These are phyloP conservation scores for Nautilus pompilius DNA, from an alignment of 1,140 invertebrate genomes.

Conservation along the genomic window DNA sequence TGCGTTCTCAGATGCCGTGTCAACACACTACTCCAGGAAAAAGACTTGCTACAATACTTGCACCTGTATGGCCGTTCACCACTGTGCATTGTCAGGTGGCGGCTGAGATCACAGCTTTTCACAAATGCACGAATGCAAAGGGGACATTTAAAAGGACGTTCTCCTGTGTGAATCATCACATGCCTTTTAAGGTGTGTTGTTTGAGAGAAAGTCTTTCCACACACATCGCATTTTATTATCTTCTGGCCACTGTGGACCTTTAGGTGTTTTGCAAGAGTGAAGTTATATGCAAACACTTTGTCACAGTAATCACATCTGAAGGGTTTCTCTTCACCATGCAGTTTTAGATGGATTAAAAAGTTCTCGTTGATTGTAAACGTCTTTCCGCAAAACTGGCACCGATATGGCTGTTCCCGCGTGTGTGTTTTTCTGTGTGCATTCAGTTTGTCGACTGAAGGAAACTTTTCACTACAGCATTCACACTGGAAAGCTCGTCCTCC, in stretches of 20 bases:
- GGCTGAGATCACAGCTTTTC: constrained; percentile 4
- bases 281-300: constrained; percentile 17
- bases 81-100: constrained; percentile 59
- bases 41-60: constrained; percentile 41
- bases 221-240: constrained; percentile 83
- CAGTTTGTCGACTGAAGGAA: no score
- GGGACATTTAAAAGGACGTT: constrained; percentile 63
- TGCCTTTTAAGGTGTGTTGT: constrained; percentile 67
- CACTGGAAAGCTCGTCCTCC: constrained; percentile 5
- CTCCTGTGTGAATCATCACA: constrained; percentile 63
- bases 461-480: constrained; percentile 79
- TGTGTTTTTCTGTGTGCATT: background rate
- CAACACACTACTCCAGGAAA: background rate
- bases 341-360: constrained; percentile 72
- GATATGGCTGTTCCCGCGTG: constrained; percentile 68
- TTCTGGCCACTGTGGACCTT: constrained; percentile 77
- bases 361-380: constrained; percentile 86
- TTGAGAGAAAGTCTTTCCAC: constrained; percentile 69
- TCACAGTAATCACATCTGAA: constrained; percentile 26
- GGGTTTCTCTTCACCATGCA: constrained; percentile 81
- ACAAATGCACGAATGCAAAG: constrained; percentile 9
- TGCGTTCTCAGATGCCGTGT: constrained; percentile 15
- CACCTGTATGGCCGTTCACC: constrained; percentile 20
- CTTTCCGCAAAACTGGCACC: constrained; percentile 66
- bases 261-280: constrained; percentile 12